Conservation (phyloP, 2,888 invertebrate genomes). For the Amitus sp. region DNA sequence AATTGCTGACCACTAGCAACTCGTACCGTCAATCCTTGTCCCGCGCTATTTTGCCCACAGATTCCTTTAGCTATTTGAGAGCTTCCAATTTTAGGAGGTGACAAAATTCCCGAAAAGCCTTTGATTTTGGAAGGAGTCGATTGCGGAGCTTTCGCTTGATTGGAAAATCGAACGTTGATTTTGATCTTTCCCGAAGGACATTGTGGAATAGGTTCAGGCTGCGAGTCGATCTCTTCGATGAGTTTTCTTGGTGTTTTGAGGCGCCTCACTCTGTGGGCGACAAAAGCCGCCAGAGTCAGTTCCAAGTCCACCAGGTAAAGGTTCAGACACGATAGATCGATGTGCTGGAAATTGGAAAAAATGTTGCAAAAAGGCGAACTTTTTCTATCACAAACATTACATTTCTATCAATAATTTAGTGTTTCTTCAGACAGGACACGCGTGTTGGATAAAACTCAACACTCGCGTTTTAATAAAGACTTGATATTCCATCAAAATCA, state of each 20-base stretch:
- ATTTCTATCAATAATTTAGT: conserved; percentile 11
- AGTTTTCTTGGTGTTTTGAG: conserved; percentile 77
- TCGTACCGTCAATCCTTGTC: conserved; percentile 61
- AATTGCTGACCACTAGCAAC: conserved; percentile 63
- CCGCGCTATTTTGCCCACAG: conserved; percentile 52
- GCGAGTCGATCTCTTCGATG: conserved; percentile 76
- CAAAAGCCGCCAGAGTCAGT: conserved; percentile 80
- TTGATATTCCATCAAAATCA: conserved; percentile 10
- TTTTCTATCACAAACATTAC: too few species aligned
- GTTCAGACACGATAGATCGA: conserved; percentile 74
- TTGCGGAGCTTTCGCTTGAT: conserved; percentile 52
- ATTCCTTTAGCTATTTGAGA: conserved; percentile 62
- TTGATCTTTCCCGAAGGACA: conserved; percentile 76
- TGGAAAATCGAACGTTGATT: conserved; percentile 69
- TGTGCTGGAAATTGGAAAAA: too few species aligned
- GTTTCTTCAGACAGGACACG: conserved; percentile 53
- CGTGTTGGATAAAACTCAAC: conserved; percentile 43
- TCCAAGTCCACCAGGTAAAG: conserved; percentile 75
- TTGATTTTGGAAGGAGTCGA: conserved; percentile 50
- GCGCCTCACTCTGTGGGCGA: conserved; percentile 82
- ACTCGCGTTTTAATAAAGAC: conserved; percentile 45
- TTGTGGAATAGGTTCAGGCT: conserved; percentile 71
- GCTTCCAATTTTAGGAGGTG: conserved; percentile 60
- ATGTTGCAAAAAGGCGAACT: too few species aligned
- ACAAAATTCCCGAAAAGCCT: conserved; percentile 57